Evolutionary conservation across 2,113 vertebrate species (phyloP).

Genomic region (Apodemus sylvaticus): DNA sequence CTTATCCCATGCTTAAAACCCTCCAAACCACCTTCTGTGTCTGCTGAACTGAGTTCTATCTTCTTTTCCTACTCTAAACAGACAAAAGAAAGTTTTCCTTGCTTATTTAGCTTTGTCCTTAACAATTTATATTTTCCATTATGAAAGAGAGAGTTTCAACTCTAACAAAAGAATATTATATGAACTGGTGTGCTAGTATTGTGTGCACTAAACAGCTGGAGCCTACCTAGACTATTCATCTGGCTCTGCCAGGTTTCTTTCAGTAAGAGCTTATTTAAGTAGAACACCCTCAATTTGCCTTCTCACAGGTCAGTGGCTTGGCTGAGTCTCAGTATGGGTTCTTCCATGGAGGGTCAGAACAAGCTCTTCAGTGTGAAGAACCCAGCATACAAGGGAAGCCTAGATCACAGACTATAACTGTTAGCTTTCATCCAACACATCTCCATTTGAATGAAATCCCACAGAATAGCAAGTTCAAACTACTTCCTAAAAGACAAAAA

Average conservation of each 20-base stretch:
- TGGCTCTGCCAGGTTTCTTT: background rate
- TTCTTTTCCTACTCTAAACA: background rate
- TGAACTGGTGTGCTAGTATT: background rate
- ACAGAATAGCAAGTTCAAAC: background rate
- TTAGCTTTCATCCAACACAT: background rate
- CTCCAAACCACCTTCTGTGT: background rate
- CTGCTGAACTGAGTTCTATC: background rate
- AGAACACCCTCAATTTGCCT: background rate
- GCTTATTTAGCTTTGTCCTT: slow-evolving; percentile 6
- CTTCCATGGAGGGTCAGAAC: background rate
- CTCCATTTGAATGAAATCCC: background rate
- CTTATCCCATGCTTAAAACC: background rate
- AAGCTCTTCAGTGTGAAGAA: background rate
- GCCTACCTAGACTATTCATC: background rate
- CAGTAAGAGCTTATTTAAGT: background rate
- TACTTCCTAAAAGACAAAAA: background rate
- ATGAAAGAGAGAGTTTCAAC: background rate
- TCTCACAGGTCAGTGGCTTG: background rate
- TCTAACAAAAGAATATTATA: background rate
- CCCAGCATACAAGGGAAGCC: background rate
- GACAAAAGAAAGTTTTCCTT: background rate
- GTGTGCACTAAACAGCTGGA: background rate
- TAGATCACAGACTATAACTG: background rate
- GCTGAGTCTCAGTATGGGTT: background rate
- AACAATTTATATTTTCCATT: background rate